Evolutionary conservation across 92 coral and sea anemone species (phyloP).

Genomic region (Siderastrea siderea): DNA sequence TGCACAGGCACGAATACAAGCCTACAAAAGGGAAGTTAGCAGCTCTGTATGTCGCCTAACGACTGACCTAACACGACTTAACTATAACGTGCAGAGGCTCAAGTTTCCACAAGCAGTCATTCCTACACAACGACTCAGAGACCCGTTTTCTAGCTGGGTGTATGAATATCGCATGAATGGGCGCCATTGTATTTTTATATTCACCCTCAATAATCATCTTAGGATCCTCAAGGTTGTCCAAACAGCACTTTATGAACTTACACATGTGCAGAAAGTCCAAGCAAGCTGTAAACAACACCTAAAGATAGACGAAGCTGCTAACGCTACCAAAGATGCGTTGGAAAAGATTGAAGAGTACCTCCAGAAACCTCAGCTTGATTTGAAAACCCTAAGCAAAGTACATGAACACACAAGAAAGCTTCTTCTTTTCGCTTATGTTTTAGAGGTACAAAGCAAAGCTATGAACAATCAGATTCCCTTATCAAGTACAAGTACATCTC

Average conservation of each 20-base stretch:
- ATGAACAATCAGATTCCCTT: neutral
- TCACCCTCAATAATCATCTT: slow-evolving; percentile 4
- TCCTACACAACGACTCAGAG: neutral
- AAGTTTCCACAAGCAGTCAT: neutral
- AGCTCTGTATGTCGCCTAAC: neutral
- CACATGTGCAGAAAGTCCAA: neutral
- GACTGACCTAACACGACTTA: neutral
- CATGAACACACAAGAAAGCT: slow-evolving; percentile 8
- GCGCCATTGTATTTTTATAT: neutral
- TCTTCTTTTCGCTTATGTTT: neutral
- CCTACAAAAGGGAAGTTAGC: neutral
- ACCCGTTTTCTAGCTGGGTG: neutral
- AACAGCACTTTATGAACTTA: neutral
- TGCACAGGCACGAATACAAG: slow-evolving; percentile 7
- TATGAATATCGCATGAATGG: neutral
- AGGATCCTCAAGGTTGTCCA: neutral
- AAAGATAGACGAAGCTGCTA: neutral
- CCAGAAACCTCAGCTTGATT: slow-evolving; percentile 13
- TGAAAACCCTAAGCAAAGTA: slow-evolving; percentile 2
- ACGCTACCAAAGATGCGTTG: neutral
- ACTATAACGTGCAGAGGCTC: no score
- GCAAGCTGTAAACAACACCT: neutral
- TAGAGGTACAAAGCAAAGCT: slow-evolving; percentile 22
- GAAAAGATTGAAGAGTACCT: slow-evolving; percentile 17
- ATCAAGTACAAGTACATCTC: neutral